phyloP scores from a whole-genome alignment of 1,140 invertebrate genomes.

The Pogonus chalceus region DNA sequence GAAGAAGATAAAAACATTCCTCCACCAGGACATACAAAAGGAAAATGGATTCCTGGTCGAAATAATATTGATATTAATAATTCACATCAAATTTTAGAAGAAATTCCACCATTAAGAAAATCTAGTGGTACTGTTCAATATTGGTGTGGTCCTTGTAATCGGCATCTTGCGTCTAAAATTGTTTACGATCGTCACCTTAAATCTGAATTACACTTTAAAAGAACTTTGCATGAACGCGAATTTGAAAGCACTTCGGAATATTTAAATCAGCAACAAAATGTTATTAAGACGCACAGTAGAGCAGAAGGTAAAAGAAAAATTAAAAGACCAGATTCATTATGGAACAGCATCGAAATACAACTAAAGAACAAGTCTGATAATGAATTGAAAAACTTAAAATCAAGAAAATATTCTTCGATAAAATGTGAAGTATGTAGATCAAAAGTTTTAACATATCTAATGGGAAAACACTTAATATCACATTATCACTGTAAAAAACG shows the following conservation, averaged over 20 bases:
- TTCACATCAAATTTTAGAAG: conserved; percentile 4
- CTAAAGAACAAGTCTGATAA: conserved; percentile 18
- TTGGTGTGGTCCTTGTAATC: conserved; percentile 70
- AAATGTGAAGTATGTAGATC: conserved; percentile 60
- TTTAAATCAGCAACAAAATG: conserved; percentile 29
- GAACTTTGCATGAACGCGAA: conserved; percentile 54
- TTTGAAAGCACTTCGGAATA: conserved; percentile 40
- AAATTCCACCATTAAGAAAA: conserved; percentile 24
- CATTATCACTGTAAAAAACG: conserved; percentile 69
- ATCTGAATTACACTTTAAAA: conserved; percentile 59
- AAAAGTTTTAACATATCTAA: conserved; percentile 51
- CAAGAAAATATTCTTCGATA: conserved; percentile 44
- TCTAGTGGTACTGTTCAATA: conserved; percentile 47
- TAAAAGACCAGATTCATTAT: conserved; percentile 11
- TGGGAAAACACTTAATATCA: conserved; percentile 76
- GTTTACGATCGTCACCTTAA: conserved; percentile 66
- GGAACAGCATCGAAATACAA: conserved; percentile 21
- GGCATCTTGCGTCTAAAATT: conserved; percentile 55
- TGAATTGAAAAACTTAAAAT: conserved; percentile 38
- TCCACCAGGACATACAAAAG: conserved; percentile 57
- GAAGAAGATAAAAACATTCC: conserved; percentile 46
- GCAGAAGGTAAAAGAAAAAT: conserved; percentile 28
- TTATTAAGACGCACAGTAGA: conserved; percentile 17
- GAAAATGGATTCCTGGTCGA: conserved; percentile 64
- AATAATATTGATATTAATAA: conserved; percentile 34